Conservation (phyloP, 2,888 invertebrate species). For the Drosophila villosipedis region DNA sequence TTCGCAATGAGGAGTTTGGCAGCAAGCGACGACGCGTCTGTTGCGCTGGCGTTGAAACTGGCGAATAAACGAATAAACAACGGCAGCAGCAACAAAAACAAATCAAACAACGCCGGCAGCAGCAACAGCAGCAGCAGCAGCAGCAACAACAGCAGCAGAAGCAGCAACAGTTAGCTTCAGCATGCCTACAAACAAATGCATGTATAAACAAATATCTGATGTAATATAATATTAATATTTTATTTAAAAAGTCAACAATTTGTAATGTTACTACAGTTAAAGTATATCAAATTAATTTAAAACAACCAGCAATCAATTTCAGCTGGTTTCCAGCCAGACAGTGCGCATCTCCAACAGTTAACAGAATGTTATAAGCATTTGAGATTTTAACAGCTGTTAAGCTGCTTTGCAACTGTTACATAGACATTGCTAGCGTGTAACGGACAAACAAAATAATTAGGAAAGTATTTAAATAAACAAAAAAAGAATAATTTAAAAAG, state of each 20-base stretch:
- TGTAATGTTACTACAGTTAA: background rate
- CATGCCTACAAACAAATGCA: background rate
- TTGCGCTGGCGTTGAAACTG: conserved; percentile 64
- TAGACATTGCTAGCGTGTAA: background rate
- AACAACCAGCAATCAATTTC: background rate
- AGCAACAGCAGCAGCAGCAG: conserved; percentile 18
- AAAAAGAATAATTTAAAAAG: background rate
- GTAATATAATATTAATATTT: background rate
- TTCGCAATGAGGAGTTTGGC: conserved; percentile 37
- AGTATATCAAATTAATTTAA: background rate
- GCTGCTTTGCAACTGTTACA: conserved; percentile 12
- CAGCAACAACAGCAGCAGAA: conserved; percentile 27
- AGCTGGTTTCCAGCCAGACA: conserved; percentile 16
- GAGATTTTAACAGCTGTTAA: conserved; percentile 37
- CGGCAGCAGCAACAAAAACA: conserved; percentile 49
- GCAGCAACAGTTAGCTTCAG: conserved; percentile 49
- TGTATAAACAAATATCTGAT: background rate
- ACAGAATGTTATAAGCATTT: conserved; percentile 24
- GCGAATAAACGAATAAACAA: conserved; percentile 59
- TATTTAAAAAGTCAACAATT: background rate
- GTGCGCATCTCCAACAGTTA: conserved; percentile 30
- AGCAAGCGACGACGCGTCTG: conserved; percentile 59
- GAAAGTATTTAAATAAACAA: background rate
- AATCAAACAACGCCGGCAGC: conserved; percentile 41
- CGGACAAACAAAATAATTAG: background rate